Evolutionary conservation across 2,797 vertebrate species (phyloP), one percentile per base, ranked within the genome.

Genomic region (Odontamblyopus lacepedii): DNA sequence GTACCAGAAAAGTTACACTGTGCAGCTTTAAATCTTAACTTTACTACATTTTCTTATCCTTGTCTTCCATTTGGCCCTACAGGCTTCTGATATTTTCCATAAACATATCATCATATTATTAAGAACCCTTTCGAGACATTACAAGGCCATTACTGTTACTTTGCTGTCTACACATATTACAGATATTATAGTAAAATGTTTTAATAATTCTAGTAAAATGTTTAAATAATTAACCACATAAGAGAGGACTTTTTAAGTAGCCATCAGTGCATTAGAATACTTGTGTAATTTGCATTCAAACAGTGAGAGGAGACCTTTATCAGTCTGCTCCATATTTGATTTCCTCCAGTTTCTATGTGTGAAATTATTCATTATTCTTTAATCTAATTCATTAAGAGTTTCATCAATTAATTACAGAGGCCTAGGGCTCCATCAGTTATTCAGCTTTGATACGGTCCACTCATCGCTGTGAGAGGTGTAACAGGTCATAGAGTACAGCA

Each of bases 301-400:
- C 27, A 27, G 69, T 76, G 26, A 62, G 35, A 51, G 65, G 53
- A 63, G 74, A 61, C 69, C 73, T 83, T 80, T 67, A 19, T 67
- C 65, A 18, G 8, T 15, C 70, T 77, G 59, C 69, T 35, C 67
- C 63, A 53, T 23, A 2, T 44, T 35, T 50, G 50, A 27, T 55
- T 69, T 78, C 73, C 75, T 78, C 60, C 72, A 75, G 76, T 73
- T 72, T 73, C 73, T 63, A 69, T 12, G 67, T 72, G 75, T 85
- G 80, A 90, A 87, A 87, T 89, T 53, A 80, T 83, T 79, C 85
- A 89, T 90, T 88, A 90, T 75, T 79, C 78, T 78, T 87, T 90
- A 88, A 90, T 90, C 80, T 70, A 79, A 79, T 90, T 87, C 81
- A 91, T 91, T 89, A 88, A 79, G 84, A 76, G 65, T 75, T 78